Evolutionary conservation across 2,888 invertebrate genomes (phyloP).

Genomic region (Calameuta pallipes): DNA sequence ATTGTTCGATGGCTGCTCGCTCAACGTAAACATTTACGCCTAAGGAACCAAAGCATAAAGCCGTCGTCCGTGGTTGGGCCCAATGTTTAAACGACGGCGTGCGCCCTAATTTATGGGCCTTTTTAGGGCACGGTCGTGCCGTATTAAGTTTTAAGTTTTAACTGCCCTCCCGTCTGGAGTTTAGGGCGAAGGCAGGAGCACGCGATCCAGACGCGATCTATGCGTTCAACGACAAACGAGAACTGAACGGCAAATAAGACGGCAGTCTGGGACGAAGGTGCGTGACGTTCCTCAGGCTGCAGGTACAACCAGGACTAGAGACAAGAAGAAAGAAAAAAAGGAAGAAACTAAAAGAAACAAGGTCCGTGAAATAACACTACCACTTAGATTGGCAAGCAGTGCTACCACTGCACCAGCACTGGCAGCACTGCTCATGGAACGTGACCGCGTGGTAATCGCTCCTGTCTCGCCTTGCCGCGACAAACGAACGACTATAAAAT

Average conservation of each 20-base stretch:
- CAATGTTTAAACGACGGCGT: conserved; percentile 29
- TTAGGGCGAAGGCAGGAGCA: neutral
- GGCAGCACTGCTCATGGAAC: conserved; percentile 33
- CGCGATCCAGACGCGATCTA: neutral
- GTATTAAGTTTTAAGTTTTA: conserved; percentile 28
- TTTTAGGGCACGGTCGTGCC: conserved; percentile 25
- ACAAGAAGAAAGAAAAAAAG: neutral
- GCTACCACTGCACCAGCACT: neutral
- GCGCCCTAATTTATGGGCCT: conserved; percentile 40
- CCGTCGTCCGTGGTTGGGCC: conserved; percentile 21
- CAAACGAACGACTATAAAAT: conserved; percentile 41
- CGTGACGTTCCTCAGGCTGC: neutral
- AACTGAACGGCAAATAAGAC: neutral
- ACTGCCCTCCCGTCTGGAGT: conserved; percentile 17
- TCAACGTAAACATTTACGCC: conserved; percentile 36
- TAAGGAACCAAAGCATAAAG: conserved; percentile 34
- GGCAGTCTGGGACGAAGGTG: neutral
- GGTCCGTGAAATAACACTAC: neutral
- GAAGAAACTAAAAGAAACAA: neutral
- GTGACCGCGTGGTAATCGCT: conserved; percentile 43
- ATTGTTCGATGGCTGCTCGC: conserved; percentile 35
- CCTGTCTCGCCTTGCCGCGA: conserved; percentile 40
- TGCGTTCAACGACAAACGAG: neutral
- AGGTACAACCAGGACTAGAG: neutral
- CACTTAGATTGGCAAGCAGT: neutral